Conservation (phyloP, 2,113 vertebrate genomes). For the Prinia subflava region DNA sequence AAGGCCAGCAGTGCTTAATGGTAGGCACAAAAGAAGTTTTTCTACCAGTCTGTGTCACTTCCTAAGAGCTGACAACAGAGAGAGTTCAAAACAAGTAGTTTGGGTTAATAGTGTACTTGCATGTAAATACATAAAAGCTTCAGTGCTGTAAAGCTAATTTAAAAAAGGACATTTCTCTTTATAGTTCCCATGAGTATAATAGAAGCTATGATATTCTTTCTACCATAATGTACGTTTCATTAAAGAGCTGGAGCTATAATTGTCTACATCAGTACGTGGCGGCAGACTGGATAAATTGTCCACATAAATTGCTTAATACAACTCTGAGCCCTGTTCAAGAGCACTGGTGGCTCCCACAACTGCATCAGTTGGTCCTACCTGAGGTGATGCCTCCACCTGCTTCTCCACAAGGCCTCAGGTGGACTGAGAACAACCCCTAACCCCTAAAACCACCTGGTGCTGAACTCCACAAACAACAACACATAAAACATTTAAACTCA, state of each 20-base stretch:
- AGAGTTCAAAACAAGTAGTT: constrained; percentile 59
- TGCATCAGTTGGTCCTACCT: background rate
- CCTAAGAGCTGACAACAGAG: background rate
- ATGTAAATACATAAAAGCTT: constrained; percentile 76
- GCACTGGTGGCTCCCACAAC: constrained; percentile 8
- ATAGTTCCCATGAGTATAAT: constrained; percentile 69
- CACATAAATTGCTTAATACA: constrained; percentile 66
- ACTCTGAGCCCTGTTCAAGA: constrained; percentile 13
- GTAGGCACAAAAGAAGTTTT: constrained; percentile 3
- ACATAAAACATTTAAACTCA: background rate
- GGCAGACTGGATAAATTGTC: constrained; percentile 55
- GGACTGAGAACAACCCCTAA: background rate
- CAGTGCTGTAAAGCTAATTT: constrained; percentile 69
- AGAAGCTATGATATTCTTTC: constrained; percentile 70
- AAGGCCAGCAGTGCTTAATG: constrained; percentile 30
- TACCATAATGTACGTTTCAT: constrained; percentile 71
- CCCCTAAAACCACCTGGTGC: background rate
- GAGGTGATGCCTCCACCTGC: background rate
- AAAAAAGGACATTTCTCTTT: constrained; percentile 73
- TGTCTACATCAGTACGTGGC: constrained; percentile 67
- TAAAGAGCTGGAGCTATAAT: constrained; percentile 70
- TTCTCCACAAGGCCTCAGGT: fast-evolving
- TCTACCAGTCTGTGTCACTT: background rate
- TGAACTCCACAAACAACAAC: background rate
- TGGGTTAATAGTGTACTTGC: constrained; percentile 71